Evolutionary conservation across 2,888 invertebrate genomes (phyloP).

Genomic region (Tolmerus cingulatus): DNA sequence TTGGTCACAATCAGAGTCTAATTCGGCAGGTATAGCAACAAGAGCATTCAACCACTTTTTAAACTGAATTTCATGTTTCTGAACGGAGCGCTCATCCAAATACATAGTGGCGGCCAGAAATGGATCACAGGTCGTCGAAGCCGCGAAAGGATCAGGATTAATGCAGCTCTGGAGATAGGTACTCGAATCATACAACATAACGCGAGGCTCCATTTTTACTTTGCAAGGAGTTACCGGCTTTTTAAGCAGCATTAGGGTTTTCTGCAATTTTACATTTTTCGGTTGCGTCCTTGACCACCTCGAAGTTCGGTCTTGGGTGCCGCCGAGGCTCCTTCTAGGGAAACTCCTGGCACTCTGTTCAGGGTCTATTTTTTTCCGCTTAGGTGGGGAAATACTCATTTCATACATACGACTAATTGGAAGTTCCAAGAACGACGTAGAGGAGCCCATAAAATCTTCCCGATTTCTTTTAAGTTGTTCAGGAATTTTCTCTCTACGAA

Average conservation of each 20-base stretch:
- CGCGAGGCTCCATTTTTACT: conserved; percentile 52
- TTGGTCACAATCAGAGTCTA: conserved; percentile 69
- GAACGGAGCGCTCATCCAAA: conserved; percentile 73
- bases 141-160: conserved; percentile 66
- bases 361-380: conserved; percentile 56
- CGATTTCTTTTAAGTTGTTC: not conserved
- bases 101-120: conserved; percentile 73
- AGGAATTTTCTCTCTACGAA: not conserved
- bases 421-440: not conserved
- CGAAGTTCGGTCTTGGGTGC: conserved; percentile 48
- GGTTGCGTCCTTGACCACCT: conserved; percentile 56
- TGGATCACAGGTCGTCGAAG: conserved; percentile 70
- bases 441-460: not conserved
- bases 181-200: conserved; percentile 58
- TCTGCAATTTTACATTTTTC: conserved; percentile 55
- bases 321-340: not conserved
- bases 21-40: conserved; percentile 76
- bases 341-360: not conserved
- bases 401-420: conserved; percentile 22
- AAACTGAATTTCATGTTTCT: conserved; percentile 74
- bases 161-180: conserved; percentile 61
- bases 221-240: conserved; percentile 57
- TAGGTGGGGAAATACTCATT: conserved; percentile 58
- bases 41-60: conserved; percentile 83
- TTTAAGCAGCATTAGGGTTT: conserved; percentile 55